These are phyloP conservation scores for Hydrochoerus hydrochaeris DNA, from an alignment of 2,113 vertebrate genomes.

Conservation along the genomic window DNA sequence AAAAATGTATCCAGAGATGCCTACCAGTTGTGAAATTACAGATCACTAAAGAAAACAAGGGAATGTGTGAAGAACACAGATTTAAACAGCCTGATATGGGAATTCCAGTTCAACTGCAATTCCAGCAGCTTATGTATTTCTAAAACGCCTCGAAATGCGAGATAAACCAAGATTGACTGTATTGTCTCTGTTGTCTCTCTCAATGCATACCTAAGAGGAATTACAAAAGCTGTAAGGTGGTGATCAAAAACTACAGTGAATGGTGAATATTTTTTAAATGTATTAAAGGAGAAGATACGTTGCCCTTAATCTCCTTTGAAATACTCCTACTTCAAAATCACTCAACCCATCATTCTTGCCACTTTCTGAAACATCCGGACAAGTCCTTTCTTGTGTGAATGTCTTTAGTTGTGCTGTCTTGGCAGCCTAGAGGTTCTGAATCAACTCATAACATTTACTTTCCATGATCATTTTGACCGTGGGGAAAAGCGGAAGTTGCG, in stretches of 20 bases:
- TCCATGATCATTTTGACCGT: neutral
- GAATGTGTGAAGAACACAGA: neutral
- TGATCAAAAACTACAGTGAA: neutral
- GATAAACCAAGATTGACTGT: neutral
- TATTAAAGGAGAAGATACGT: neutral
- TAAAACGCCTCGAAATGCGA: neutral
- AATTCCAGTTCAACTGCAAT: neutral
- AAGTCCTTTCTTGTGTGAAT: neutral
- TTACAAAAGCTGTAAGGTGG: neutral
- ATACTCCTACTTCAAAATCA: neutral
- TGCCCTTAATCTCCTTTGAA: neutral
- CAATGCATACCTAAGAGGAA: neutral
- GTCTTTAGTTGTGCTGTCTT: neutral
- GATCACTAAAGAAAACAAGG: neutral
- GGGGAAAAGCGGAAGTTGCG: no score
- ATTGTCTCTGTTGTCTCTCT: neutral
- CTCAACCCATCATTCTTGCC: neutral
- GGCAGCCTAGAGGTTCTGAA: neutral
- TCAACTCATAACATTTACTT: accelerated
- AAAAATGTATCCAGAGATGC: neutral
- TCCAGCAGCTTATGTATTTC: neutral
- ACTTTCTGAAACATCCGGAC: neutral
- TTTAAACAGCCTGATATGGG: neutral
- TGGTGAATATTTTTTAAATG: neutral
- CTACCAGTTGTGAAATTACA: neutral